Percentiles rank a stretch among this genome's conserved stretches.
Conservation (phyloP, 2,797 vertebrate species). For the Furcifer pardalis region DNA sequence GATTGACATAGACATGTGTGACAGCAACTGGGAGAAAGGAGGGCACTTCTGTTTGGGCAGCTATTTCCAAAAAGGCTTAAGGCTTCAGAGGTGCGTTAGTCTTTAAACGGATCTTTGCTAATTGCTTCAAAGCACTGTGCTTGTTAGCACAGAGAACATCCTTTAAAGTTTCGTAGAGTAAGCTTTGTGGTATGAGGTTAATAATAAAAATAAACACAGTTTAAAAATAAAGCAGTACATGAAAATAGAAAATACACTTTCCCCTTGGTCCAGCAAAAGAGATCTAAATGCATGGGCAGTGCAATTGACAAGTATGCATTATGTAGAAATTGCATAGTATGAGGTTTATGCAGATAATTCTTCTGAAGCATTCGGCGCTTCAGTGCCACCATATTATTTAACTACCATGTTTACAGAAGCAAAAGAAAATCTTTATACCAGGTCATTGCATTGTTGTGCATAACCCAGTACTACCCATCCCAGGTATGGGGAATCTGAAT, state of each 20-base stretch:
- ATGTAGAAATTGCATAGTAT: neutral
- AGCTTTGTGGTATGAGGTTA: slow-evolving; percentile 12
- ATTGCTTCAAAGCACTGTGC: slow-evolving; percentile 48
- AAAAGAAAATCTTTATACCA: neutral
- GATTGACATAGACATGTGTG: slow-evolving; percentile 90
- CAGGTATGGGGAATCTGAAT: too few relatives aligned
- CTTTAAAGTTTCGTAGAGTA: slow-evolving; percentile 26
- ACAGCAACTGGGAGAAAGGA: slow-evolving; percentile 77
- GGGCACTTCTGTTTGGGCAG: slow-evolving; percentile 69
- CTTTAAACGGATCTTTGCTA: slow-evolving; percentile 63
- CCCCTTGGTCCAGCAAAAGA: neutral
- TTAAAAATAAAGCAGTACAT: neutral
- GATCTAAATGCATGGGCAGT: neutral
- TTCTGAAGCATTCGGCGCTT: neutral
- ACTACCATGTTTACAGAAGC: neutral
- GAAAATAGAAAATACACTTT: neutral
- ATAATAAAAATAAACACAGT: slow-evolving; percentile 1
- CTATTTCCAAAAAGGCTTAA: slow-evolving; percentile 77
- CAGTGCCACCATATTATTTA: neutral
- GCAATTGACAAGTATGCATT: neutral
- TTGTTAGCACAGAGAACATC: neutral
- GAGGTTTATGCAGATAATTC: neutral
- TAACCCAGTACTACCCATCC: neutral
- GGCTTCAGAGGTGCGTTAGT: slow-evolving; percentile 62
- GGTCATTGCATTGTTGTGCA: neutral